Base-by-base conservation (phyloP, 1,140 invertebrate genomes). In the Drosophila bipectinata region DNA sequence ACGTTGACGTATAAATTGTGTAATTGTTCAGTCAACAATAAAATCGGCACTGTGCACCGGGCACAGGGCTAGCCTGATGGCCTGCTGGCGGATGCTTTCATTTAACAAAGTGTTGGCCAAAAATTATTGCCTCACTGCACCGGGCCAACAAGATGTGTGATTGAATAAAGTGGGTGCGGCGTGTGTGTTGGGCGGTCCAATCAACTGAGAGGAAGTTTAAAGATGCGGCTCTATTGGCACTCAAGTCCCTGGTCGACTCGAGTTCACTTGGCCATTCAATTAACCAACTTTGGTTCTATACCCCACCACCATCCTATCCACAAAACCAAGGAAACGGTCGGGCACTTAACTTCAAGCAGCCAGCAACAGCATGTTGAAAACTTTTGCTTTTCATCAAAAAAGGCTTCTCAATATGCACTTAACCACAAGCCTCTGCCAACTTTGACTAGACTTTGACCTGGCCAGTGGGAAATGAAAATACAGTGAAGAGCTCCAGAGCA, bases 1-100 rank as follows among this genome's bases (percentile, higher is more conserved):
- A 88, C 66, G 75, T 87, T 87, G 83, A 79, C 83, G 83, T 76
- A 82, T 79, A 82, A 81, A 87, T 87, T 87, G 82, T 87, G 73
- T 54, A 87, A 85, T 77, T 87, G 82, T 76, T 78, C 79, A 76
- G 64, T 66, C 82, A 88, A 88, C 83, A 78, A 72, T 88, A 62
- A 82, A 84, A 77, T 60, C 59, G 66, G 26, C 54, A 55, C 59
- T 48, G 48, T 14, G 30, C 34, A 28, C 26, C 5, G 26, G 26
- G 26, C 26, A 28, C 26, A 6, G 26, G 26, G 26, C 34, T 37
- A 9, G 8, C 28, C 28, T 30, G 28, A 5, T 8, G 28, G 5
- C 30, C 7, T 32, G 10, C 34, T 6, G 39, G 24, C 26, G 53
- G 54, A 9, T 15, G 18, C n/a, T 41, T 49, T 66, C 52, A 77